Evolutionary conservation across 2,888 invertebrate species (phyloP).

Genomic region (Oeneis ivallda): DNA sequence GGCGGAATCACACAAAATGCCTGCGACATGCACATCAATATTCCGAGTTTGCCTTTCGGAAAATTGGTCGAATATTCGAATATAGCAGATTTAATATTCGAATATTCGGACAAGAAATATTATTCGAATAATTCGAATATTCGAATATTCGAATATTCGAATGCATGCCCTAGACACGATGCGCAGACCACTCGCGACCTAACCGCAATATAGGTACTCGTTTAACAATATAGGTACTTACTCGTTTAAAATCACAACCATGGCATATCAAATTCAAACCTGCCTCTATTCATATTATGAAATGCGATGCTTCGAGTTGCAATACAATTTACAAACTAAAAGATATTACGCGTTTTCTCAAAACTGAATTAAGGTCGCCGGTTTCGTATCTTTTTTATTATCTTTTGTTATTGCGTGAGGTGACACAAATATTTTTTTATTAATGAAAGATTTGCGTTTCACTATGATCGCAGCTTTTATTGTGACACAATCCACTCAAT

Average conservation of each 20-base stretch:
- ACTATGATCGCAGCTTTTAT: background rate
- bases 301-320: conserved; percentile 32
- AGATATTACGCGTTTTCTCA: conserved; percentile 29
- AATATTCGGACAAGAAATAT: no score
- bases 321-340: conserved; percentile 21
- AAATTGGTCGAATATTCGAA: no score
- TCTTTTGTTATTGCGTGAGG: conserved; percentile 13
- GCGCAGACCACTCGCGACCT: conserved; percentile 32
- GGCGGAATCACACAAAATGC: no score
- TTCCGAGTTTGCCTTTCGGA: no score
- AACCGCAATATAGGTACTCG: conserved; percentile 47
- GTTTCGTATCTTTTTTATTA: conserved; percentile 25
- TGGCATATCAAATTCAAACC: conserved; percentile 35
- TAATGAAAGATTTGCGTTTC: background rate
- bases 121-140: no score
- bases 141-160: no score
- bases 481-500: background rate
- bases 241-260: conserved; percentile 28
- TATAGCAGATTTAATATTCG: no score
- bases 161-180: no score
- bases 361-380: conserved; percentile 31
- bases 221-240: no score
- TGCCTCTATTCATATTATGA: conserved; percentile 33
- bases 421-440: background rate
- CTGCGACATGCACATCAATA: no score